These are phyloP conservation scores for Lasius platythorax DNA, from an alignment of 2,888 invertebrate species.

Conservation along the genomic window DNA sequence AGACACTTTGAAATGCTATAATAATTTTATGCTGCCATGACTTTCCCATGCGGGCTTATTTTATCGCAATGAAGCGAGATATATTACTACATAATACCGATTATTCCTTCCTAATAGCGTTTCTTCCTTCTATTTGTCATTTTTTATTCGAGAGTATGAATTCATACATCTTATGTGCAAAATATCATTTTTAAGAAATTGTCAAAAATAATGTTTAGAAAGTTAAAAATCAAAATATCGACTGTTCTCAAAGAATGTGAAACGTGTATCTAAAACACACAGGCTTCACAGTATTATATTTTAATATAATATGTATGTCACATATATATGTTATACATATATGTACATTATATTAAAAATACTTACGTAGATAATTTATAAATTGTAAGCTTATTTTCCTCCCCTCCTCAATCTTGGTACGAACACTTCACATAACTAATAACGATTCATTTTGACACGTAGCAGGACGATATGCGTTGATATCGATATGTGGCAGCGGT, in stretches of 20 bases:
- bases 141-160: neutral
- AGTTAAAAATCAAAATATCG: neutral
- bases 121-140: constrained; percentile 42
- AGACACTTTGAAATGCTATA: constrained; percentile 58
- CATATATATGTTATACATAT: neutral
- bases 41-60: constrained; percentile 78
- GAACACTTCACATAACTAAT: constrained; percentile 22
- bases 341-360: constrained; percentile 13
- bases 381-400: constrained; percentile 2
- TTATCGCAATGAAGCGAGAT: constrained; percentile 59
- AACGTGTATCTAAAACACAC: neutral
- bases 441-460: constrained; percentile 45
- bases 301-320: neutral
- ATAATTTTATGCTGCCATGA: constrained; percentile 64
- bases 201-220: neutral
- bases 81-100: constrained; percentile 69
- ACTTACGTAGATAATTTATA: constrained; percentile 21
- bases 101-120: constrained; percentile 40
- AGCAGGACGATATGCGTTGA: constrained; percentile 11
- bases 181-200: neutral
- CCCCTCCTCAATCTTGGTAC: neutral
- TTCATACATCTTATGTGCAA: neutral
- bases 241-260: neutral
- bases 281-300: neutral
- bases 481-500: constrained; percentile 74